These are phyloP conservation scores for Acleris cristana DNA, from an alignment of 2,888 invertebrate genomes.

Conservation along the genomic window DNA sequence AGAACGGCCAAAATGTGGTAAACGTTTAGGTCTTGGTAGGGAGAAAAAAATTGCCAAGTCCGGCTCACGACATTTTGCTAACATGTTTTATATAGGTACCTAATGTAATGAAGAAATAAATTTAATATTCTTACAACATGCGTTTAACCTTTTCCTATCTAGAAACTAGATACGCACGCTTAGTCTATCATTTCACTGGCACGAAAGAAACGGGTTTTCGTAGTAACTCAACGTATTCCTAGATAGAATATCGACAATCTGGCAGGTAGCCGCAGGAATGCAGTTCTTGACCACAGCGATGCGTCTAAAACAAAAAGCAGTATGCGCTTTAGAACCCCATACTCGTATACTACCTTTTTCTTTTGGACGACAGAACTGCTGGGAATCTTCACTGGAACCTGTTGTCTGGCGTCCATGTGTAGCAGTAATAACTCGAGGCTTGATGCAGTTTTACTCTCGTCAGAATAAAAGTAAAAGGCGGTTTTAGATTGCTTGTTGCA, in stretches of 20 bases:
- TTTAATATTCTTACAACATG: neutral
- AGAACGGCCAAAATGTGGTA: slow-evolving; percentile 27
- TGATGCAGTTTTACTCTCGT: slow-evolving; percentile 54
- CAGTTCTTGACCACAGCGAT: slow-evolving; percentile 44
- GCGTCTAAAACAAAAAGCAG: too few relatives aligned
- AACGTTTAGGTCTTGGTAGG: slow-evolving; percentile 21
- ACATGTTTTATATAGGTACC: neutral
- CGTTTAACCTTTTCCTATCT: neutral
- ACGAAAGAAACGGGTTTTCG: slow-evolving; percentile 22
- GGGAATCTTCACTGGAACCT: slow-evolving; percentile 70
- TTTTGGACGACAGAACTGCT: slow-evolving; percentile 41
- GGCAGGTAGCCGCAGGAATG: slow-evolving; percentile 40
- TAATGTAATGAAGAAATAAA: neutral
- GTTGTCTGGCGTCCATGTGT: slow-evolving; percentile 61
- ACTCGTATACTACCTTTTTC: too few relatives aligned
- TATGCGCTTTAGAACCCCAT: too few relatives aligned
- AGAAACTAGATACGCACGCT: neutral
- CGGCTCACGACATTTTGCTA: slow-evolving; percentile 16
- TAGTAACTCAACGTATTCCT: slow-evolving; percentile 58
- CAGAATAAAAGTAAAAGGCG: slow-evolving; percentile 48
- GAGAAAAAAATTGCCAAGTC: slow-evolving; percentile 28
- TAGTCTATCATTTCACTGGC: slow-evolving; percentile 8
- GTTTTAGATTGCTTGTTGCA: slow-evolving; percentile 25
- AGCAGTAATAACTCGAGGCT: slow-evolving; percentile 46
- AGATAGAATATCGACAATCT: slow-evolving; percentile 57